Evolutionary conservation across 2,888 invertebrate genomes (phyloP).

Genomic region (Drosophila cognata): DNA sequence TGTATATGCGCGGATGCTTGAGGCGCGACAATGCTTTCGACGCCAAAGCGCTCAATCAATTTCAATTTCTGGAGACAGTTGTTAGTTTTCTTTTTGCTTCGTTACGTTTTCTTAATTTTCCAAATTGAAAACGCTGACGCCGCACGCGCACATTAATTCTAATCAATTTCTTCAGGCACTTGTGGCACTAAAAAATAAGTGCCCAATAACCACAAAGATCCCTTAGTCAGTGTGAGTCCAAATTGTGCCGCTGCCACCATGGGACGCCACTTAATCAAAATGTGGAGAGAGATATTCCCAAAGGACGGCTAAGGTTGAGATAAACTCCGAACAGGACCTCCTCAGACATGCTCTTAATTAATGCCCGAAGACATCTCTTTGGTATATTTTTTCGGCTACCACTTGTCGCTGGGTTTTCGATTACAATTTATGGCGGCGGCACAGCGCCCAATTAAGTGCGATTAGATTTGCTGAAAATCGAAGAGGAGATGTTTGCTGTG

Average conservation of each 20-base stretch:
- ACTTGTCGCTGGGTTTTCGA: constrained; percentile 35
- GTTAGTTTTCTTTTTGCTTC: constrained; percentile 9
- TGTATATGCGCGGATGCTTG: constrained; percentile 1
- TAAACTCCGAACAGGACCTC: constrained; percentile 36
- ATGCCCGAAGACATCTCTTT: constrained; percentile 32
- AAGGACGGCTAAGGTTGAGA: constrained; percentile 33
- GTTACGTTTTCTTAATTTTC: constrained; percentile 46
- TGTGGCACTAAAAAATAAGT: constrained; percentile 65
- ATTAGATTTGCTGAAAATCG: constrained; percentile 60
- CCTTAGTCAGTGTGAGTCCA: constrained; percentile 1
- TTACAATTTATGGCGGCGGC: constrained; percentile 48
- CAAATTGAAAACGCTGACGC: constrained; percentile 64
- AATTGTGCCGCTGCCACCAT: constrained; percentile 38
- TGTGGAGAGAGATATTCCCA: constrained; percentile 21
- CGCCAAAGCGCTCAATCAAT: constrained; percentile 54
- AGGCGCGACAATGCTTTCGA: constrained; percentile 41
- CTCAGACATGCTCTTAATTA: constrained; percentile 45
- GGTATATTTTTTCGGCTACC: constrained; percentile 12
- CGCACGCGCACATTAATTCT: constrained; percentile 72
- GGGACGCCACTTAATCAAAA: constrained; percentile 70
- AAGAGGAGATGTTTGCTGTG: background rate
- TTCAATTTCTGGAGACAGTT: constrained; percentile 31
- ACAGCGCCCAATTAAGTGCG: constrained; percentile 58
- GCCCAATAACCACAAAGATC: constrained; percentile 27
- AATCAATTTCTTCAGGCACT: constrained; percentile 69